phyloP scores from a whole-genome alignment of 2,797 vertebrate species.

The Coregonus sp. region DNA sequence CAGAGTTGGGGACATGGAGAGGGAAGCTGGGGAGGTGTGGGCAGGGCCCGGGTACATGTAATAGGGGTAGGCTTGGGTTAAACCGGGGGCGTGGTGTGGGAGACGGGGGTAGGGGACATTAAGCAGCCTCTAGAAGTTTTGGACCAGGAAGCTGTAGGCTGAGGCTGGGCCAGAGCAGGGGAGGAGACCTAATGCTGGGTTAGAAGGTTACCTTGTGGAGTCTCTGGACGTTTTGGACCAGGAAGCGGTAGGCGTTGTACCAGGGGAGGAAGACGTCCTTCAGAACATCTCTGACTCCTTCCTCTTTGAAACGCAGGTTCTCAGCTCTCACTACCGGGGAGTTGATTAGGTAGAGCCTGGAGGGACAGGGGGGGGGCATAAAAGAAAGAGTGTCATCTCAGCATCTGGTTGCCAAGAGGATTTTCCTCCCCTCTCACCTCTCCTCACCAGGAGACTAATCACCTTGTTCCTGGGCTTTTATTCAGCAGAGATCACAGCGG shows the following conservation, averaged over 20 bases:
- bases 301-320: conserved; percentile 96
- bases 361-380: neutral
- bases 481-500: no score
- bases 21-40: neutral
- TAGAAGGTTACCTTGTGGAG: conserved; percentile 83
- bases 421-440: neutral
- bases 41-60: neutral
- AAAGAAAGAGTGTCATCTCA: no score
- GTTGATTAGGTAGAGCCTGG: conserved; percentile 95
- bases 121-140: no score
- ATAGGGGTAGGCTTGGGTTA: neutral
- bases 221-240: conserved; percentile 90
- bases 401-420: no score
- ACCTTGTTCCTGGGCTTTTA: conserved; percentile 15
- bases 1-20: neutral
- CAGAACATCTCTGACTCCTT: conserved; percentile 91
- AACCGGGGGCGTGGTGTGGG: neutral
- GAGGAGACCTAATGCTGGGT: neutral
- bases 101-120: neutral
- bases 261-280: conserved; percentile 98
- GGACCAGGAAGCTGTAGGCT: neutral
- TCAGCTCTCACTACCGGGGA: conserved; percentile 96
- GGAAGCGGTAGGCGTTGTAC: conserved; percentile 98
- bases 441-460: neutral
- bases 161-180: neutral